Conservation (phyloP, 2,888 invertebrate species). For the Chrysopilus asiliformis region DNA sequence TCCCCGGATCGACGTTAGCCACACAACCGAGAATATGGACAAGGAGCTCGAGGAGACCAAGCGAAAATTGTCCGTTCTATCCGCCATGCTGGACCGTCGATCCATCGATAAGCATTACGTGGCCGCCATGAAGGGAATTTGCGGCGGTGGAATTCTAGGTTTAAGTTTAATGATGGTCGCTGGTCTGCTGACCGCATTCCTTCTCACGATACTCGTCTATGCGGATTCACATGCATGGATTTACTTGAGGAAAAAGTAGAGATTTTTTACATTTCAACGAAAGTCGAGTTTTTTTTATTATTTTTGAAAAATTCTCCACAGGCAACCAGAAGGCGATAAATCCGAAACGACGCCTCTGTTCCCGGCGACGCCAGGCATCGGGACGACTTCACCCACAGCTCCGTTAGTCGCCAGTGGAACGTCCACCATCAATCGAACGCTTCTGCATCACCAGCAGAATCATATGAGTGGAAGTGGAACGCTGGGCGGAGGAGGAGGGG, state of each 20-base stretch:
- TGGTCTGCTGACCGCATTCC: conserved; percentile 72
- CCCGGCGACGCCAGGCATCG: conserved; percentile 29
- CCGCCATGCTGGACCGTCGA: conserved; percentile 66
- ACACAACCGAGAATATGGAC: conserved; percentile 29
- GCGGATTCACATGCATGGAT: conserved; percentile 96
- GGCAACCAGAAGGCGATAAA: conserved; percentile 30
- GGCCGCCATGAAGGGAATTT: conserved; percentile 62
- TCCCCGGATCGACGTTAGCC: conserved; percentile 32
- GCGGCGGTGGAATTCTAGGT: conserved; percentile 70
- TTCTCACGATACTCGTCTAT: conserved; percentile 84
- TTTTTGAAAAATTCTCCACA: conserved; percentile 3
- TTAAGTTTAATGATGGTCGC: conserved; percentile 76
- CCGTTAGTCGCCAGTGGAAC: conserved; percentile 28
- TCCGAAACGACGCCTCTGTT: conserved; percentile 36
- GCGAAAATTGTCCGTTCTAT: conserved; percentile 34
- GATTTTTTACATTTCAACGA: not conserved
- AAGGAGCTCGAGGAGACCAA: conserved; percentile 33
- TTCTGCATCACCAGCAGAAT: conserved; percentile 33
- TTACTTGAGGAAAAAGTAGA: conserved; percentile 79
- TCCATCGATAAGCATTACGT: conserved; percentile 71
- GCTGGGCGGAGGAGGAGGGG: conserved; percentile 14
- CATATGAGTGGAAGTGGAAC: conserved; percentile 20
- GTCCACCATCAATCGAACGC: conserved; percentile 31
- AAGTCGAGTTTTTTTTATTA: conserved; percentile 2
- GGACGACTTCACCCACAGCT: conserved; percentile 32